phyloP scores from a whole-genome alignment of 2,888 invertebrate genomes.

The Choristoneura rosaceana region DNA sequence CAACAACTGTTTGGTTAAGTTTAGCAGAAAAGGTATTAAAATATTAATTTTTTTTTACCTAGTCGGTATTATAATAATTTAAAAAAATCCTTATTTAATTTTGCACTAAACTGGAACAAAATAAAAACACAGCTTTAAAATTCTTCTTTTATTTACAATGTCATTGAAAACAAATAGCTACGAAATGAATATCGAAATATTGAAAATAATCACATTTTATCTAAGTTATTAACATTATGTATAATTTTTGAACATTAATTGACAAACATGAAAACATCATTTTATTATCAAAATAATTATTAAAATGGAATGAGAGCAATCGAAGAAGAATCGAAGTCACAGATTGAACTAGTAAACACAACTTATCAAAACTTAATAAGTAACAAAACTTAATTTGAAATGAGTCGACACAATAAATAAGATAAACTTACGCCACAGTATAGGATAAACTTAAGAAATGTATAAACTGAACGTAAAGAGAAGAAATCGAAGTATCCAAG shows the following conservation, averaged over 20 bases:
- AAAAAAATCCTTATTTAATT: background rate
- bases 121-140: slow-evolving; percentile 45
- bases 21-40: too few relatives aligned
- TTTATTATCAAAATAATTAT: slow-evolving; percentile 39
- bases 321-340: slow-evolving; percentile 27
- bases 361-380: slow-evolving; percentile 42
- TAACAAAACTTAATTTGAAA: slow-evolving; percentile 47
- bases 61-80: too few relatives aligned
- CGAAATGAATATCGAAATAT: slow-evolving; percentile 43
- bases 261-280: slow-evolving; percentile 43
- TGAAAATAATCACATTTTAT: slow-evolving; percentile 34
- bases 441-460: slow-evolving; percentile 29
- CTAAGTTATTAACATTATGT: slow-evolving; percentile 29
- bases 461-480: slow-evolving; percentile 4
- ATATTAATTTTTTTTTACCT: too few relatives aligned
- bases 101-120: background rate
- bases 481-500: slow-evolving; percentile 30
- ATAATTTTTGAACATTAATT: slow-evolving; percentile 45
- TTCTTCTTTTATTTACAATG: slow-evolving; percentile 69
- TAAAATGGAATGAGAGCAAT: slow-evolving; percentile 48
- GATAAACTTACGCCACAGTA: slow-evolving; percentile 24
- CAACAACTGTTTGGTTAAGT: too few relatives aligned
- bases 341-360: slow-evolving; percentile 41
- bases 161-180: slow-evolving; percentile 44
- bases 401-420: slow-evolving; percentile 34